phyloP scores from a whole-genome alignment of 37 sponge, comb jelly and placozoan species.

The Agelas oroides region DNA sequence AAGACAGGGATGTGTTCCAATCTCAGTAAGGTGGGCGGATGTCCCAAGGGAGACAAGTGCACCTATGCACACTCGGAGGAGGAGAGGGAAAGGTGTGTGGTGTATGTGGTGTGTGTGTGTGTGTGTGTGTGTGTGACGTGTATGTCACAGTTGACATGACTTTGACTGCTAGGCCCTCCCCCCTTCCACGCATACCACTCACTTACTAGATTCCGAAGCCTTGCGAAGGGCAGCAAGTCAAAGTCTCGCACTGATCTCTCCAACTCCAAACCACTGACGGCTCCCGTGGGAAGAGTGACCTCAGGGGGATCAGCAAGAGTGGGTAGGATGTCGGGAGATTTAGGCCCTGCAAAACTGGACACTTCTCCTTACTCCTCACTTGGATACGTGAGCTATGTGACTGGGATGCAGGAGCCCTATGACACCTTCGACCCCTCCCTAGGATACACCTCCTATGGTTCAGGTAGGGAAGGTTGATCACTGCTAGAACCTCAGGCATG shows the following conservation, averaged over 20 bases:
- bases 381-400: neutral
- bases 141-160: neutral
- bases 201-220: neutral
- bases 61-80: conserved; percentile 92
- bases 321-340: conserved; percentile 17
- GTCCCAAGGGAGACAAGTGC: conserved; percentile 86
- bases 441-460: neutral
- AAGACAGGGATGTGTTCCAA: conserved; percentile 93
- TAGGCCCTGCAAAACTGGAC: neutral
- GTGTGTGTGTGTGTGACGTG: too few relatives aligned
- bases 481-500: neutral
- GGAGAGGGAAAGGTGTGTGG: conserved; percentile 64
- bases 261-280: neutral
- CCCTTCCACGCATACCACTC: neutral
- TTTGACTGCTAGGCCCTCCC: neutral
- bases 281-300: neutral
- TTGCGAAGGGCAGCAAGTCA: conserved; percentile 20
- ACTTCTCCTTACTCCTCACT: conserved; percentile 5
- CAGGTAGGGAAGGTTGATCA: neutral
- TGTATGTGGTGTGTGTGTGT: neutral
- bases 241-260: neutral
- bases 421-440: neutral
- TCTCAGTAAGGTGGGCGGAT: conserved; percentile 66
- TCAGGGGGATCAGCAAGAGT: neutral
- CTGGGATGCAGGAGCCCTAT: neutral